phyloP scores from a whole-genome alignment of 2,888 invertebrate genomes.

The Papilio demoleus region DNA sequence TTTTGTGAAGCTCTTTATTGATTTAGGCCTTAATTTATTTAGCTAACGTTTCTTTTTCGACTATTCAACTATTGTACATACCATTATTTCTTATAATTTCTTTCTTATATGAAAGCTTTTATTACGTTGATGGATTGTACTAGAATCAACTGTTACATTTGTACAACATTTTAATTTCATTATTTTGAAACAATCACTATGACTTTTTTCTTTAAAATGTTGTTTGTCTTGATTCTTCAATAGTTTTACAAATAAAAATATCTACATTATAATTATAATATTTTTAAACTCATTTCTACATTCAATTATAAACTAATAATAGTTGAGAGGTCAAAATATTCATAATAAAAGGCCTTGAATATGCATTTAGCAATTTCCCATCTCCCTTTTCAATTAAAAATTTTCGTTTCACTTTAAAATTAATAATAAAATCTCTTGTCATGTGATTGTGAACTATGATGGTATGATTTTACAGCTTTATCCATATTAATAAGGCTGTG shows the following conservation, averaged over 20 bases:
- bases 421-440: background rate
- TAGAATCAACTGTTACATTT: background rate
- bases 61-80: background rate
- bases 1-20: constrained; percentile 7
- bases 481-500: constrained; percentile 9
- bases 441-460: background rate
- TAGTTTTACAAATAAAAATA: no score
- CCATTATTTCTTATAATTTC: background rate
- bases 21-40: constrained; percentile 14
- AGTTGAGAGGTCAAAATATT: background rate
- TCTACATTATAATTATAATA: no score
- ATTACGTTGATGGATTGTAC: no score
- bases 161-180: no score
- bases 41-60: background rate
- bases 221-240: constrained; percentile 16
- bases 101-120: background rate
- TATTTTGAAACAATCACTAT: no score
- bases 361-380: background rate
- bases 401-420: no score
- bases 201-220: background rate
- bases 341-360: background rate
- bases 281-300: no score
- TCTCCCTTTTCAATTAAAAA: background rate
- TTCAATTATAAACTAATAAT: no score
- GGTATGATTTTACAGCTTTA: constrained; percentile 17